Conservation (phyloP, 1,140 invertebrate species). For the Drosophila santomea region DNA sequence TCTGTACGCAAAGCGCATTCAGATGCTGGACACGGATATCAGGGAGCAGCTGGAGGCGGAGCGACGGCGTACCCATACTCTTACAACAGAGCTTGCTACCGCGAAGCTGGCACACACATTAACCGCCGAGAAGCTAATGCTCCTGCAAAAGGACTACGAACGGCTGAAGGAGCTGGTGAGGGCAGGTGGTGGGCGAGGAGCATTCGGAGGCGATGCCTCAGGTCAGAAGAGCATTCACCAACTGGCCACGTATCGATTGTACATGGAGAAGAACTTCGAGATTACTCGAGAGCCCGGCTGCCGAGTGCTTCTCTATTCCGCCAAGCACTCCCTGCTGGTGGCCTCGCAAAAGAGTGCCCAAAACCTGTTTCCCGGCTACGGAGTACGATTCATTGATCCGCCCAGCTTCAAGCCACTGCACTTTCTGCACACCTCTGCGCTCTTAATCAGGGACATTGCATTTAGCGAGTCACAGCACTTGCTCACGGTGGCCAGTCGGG, state of each 20-base stretch:
- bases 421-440: slow-evolving; percentile 89
- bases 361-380: slow-evolving; percentile 90
- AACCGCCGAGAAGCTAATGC: slow-evolving; percentile 53
- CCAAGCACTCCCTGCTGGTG: slow-evolving; percentile 87
- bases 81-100: slow-evolving; percentile 86
- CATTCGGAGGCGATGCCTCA: slow-evolving; percentile 1
- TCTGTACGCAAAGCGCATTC: slow-evolving; percentile 88
- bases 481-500: slow-evolving; percentile 91
- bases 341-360: slow-evolving; percentile 90
- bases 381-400: slow-evolving; percentile 91
- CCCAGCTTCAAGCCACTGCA: slow-evolving; percentile 87
- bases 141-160: slow-evolving; percentile 56
- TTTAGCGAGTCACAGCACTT: slow-evolving; percentile 90
- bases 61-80: slow-evolving; percentile 76
- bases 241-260: slow-evolving; percentile 82
- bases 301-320: slow-evolving; percentile 88
- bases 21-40: slow-evolving; percentile 87
- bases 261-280: slow-evolving; percentile 88
- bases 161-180: slow-evolving; percentile 53
- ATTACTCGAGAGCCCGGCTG: slow-evolving; percentile 89
- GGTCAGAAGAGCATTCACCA: slow-evolving; percentile 6
- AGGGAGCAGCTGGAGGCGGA: slow-evolving; percentile 86
- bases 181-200: slow-evolving; percentile 25
- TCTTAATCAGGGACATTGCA: slow-evolving; percentile 90
- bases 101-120: slow-evolving; percentile 87